Conservation (phyloP, 2,113 vertebrate genomes). For the Labeo rohita region DNA sequence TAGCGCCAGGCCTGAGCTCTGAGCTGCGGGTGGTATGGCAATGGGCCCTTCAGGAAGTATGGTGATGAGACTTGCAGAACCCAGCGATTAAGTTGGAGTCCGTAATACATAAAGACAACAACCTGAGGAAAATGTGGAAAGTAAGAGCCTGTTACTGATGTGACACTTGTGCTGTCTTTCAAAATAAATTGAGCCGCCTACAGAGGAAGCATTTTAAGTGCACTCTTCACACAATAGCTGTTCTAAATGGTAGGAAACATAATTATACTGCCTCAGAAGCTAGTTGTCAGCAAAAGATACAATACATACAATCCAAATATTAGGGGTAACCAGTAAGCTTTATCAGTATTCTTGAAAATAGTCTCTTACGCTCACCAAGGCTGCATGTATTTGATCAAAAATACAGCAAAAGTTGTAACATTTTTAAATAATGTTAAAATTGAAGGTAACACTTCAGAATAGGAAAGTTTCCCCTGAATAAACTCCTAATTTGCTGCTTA, state of each 20-base stretch:
- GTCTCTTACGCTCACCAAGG: too few relatives aligned
- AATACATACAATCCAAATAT: neutral
- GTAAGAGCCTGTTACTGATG: neutral
- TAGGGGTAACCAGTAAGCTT: too few relatives aligned
- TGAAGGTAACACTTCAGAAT: too few relatives aligned
- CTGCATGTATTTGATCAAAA: neutral
- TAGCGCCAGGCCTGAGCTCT: conserved; percentile 93
- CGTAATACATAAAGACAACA: conserved; percentile 93
- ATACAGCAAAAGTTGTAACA: neutral
- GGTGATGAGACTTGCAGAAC: conserved; percentile 94
- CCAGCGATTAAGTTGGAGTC: conserved; percentile 86
- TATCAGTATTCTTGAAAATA: too few relatives aligned
- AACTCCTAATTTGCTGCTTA: too few relatives aligned
- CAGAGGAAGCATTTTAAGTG: neutral
- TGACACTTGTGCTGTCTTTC: neutral
- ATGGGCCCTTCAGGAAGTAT: conserved; percentile 86
- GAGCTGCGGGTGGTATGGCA: conserved; percentile 93
- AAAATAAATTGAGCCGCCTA: neutral
- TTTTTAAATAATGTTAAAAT: too few relatives aligned
- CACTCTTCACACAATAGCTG: neutral
- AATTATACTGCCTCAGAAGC: too few relatives aligned
- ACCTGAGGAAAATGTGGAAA: conserved; percentile 72
- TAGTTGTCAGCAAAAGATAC: too few relatives aligned
- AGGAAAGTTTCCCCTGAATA: too few relatives aligned
- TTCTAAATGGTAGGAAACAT: neutral